These are phyloP conservation scores for Leucophenga montana DNA, from an alignment of 2,888 invertebrate genomes.

Conservation along the genomic window DNA sequence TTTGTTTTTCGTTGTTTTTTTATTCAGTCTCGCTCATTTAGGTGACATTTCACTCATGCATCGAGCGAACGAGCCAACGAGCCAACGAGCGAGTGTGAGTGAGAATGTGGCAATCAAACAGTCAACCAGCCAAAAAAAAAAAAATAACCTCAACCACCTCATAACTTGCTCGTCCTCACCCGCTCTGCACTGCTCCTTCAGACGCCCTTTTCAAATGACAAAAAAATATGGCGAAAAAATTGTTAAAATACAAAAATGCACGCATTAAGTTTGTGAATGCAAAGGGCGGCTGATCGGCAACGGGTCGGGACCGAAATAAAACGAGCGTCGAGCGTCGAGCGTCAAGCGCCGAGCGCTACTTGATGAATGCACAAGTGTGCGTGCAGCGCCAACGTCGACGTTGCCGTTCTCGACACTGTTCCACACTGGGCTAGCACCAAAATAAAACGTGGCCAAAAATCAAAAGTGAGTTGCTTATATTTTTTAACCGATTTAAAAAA, in stretches of 20 bases:
- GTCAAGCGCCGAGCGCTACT: background rate
- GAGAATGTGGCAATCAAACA: conserved; percentile 33
- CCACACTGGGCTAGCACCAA: background rate
- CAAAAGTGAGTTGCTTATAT: too few species aligned
- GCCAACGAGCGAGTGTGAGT: conserved; percentile 21
- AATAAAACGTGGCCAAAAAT: too few species aligned
- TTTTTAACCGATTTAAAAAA: too few species aligned
- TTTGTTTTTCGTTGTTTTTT: conserved; percentile 44
- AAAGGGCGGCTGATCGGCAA: conserved; percentile 19
- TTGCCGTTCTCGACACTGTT: too few species aligned
- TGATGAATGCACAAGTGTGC: conserved; percentile 9
- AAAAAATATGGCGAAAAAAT: conserved; percentile 30
- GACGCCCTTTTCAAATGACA: conserved; percentile 4
- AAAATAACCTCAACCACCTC: conserved; percentile 16
- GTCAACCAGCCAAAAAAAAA: conserved; percentile 21
- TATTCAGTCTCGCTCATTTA: conserved; percentile 65
- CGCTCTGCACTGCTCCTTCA: background rate
- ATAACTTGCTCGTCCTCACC: too few species aligned
- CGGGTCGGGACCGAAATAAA: conserved; percentile 11
- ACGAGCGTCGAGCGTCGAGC: background rate
- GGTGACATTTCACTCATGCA: conserved; percentile 55
- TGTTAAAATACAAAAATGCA: conserved; percentile 48
- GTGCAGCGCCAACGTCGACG: conserved; percentile 23
- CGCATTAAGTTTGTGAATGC: conserved; percentile 51
- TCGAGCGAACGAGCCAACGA: conserved; percentile 20